Evolutionary conservation across 2,797 vertebrate species (phyloP), one percentile per base, ranked within the genome.

Genomic region (Gallirallus australis): DNA sequence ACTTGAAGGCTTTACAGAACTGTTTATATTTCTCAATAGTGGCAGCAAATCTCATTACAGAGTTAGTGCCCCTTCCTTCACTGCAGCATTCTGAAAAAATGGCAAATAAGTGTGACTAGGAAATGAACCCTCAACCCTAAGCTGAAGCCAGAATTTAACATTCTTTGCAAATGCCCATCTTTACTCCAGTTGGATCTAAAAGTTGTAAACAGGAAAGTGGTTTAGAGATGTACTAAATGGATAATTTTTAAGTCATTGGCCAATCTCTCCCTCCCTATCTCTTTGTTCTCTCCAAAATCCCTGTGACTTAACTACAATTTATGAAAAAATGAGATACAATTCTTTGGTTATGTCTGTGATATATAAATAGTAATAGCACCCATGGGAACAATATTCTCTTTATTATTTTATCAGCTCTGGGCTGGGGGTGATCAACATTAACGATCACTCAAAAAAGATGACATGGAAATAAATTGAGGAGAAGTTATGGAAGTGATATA

Each of bases 71-170:
- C 59, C 93, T 93, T 94, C 82, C 85, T 25, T 69, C 50, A 73
- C 8, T 13, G 68, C 16, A 94, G 53, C 61, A 86, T 89, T 97
- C 80, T 25, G 40, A 78, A 81, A 95, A 93, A 89, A 82, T 23
- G 23, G 75, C 76, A 96, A 94, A 54, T 91, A 86, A 91, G 37
- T 81, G 83, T 91, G 91, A 92, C 94, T 94, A 90, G 24, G 66
- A 96, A 95, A 70, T 89, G 91, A 97, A 93, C 81, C 40, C 76
- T 86, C 47, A 78, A 81, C 42, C 61, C 66, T 75, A 96, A 93
- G 92, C 52, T 37, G 42, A 94, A 97, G 82, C 84, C 94, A 96
- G 89, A 82, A 90, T 92, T 79, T 89, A 96, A 80, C 89, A 97
- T 96, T 97, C 93, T 91, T 93, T 72, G 53, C 59, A 93, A 96